phyloP scores from a whole-genome alignment of 2,888 invertebrate species.

The Eurytoma adleriae region DNA sequence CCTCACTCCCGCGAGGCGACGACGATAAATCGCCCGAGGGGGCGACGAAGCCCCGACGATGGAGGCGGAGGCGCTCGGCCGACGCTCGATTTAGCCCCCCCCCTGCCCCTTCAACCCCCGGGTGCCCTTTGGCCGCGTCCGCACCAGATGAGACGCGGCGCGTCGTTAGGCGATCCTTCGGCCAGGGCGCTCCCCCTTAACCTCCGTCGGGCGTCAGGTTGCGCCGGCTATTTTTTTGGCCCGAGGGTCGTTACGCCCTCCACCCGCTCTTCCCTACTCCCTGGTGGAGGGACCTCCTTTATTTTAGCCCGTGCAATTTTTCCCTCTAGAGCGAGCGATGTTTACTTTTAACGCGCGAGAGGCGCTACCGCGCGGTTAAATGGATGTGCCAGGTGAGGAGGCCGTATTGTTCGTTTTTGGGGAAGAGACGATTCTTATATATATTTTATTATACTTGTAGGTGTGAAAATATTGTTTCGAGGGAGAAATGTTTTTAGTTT shows the following conservation, averaged over 20 bases:
- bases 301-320: too few relatives aligned
- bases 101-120: conserved; percentile 23
- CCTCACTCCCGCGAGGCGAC: background rate
- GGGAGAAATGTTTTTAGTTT: too few relatives aligned
- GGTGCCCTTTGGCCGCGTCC: conserved; percentile 33
- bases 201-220: background rate
- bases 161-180: conserved; percentile 24
- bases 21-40: conserved; percentile 40
- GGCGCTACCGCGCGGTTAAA: too few relatives aligned
- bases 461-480: too few relatives aligned
- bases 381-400: too few relatives aligned
- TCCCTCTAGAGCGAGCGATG: too few relatives aligned
- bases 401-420: too few relatives aligned
- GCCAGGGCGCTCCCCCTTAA: conserved; percentile 12
- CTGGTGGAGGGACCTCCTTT: too few relatives aligned
- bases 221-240: background rate
- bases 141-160: conserved; percentile 30
- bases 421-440: too few relatives aligned
- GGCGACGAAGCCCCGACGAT: background rate
- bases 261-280: background rate
- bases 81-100: conserved; percentile 35
- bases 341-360: too few relatives aligned
- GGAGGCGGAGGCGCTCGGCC: background rate
- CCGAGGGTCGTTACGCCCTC: background rate
- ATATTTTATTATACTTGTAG: too few relatives aligned